phyloP scores from a whole-genome alignment of 1,140 invertebrate species.

The Nebria ingens region DNA sequence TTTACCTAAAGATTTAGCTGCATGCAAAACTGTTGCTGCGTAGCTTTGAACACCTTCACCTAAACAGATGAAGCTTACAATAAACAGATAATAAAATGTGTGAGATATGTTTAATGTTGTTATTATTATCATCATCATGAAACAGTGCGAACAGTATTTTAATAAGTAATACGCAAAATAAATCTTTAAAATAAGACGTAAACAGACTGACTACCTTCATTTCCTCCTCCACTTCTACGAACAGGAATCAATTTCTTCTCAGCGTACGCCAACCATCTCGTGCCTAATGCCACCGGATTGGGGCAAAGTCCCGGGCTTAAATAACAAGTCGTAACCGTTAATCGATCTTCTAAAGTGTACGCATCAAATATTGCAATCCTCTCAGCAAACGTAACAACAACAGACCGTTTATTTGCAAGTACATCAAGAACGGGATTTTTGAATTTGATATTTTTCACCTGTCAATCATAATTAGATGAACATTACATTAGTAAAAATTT shows the following conservation, averaged over 20 bases:
- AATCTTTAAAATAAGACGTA: neutral
- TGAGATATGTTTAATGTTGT: no score
- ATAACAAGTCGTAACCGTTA: conserved; percentile 83
- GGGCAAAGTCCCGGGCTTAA: conserved; percentile 71
- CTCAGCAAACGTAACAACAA: conserved; percentile 82
- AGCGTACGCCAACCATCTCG: conserved; percentile 69
- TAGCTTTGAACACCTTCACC: conserved; percentile 74
- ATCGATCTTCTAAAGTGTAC: conserved; percentile 70
- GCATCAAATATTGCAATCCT: conserved; percentile 87
- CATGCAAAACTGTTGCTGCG: conserved; percentile 88
- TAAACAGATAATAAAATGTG: neutral
- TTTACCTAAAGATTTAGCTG: conserved; percentile 83
- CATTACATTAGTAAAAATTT: conserved; percentile 13
- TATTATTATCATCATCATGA: no score
- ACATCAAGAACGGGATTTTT: conserved; percentile 83
- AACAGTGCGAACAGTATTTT: neutral
- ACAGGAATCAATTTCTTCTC: conserved; percentile 73
- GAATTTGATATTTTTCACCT: conserved; percentile 83
- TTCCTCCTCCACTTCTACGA: conserved; percentile 79
- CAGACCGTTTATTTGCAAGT: conserved; percentile 65
- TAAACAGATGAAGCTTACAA: neutral
- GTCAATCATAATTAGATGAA: conserved; percentile 14
- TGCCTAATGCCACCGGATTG: conserved; percentile 85
- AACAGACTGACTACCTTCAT: conserved; percentile 43
- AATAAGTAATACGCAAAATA: neutral